These are phyloP conservation scores for Papilio machaon DNA, from an alignment of 1,140 invertebrate species.

Conservation along the genomic window DNA sequence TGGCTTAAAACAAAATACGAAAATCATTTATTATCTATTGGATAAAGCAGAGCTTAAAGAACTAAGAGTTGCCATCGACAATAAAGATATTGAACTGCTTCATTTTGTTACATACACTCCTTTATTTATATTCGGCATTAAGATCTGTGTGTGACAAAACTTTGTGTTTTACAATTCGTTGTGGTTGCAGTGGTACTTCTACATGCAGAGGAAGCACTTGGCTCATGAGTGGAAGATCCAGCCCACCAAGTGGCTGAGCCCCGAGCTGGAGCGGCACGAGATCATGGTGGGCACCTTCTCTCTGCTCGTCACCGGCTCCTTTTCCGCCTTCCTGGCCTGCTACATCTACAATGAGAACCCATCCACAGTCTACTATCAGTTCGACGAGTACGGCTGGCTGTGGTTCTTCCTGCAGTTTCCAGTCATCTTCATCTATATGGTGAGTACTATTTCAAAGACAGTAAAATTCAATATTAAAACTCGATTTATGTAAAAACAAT, in stretches of 20 bases:
- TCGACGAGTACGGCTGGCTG: constrained; percentile 84
- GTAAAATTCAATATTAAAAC: no score
- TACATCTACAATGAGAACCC: constrained; percentile 87
- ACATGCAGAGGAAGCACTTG: constrained; percentile 82
- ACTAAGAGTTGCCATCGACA: not conserved
- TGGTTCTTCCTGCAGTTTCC: constrained; percentile 87
- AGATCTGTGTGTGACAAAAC: not conserved
- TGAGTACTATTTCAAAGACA: constrained; percentile 54
- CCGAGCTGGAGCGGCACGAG: constrained; percentile 86
- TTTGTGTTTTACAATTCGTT: not conserved
- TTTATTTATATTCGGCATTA: no score
- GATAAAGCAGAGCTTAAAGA: not conserved
- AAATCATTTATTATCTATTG: not conserved
- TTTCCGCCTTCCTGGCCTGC: constrained; percentile 84
- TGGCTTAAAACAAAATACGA: not conserved
- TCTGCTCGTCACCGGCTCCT: constrained; percentile 81
- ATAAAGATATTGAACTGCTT: not conserved
- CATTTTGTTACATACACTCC: no score
- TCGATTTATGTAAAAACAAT: no score
- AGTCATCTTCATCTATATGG: constrained; percentile 85
- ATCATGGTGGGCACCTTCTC: constrained; percentile 85
- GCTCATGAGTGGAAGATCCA: constrained; percentile 89
- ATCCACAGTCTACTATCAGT: constrained; percentile 85
- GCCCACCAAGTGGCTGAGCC: constrained; percentile 85
- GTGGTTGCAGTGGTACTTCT: constrained; percentile 86